Evolutionary conservation across 2,888 invertebrate species (phyloP), one percentile per base, ranked within the genome.

Genomic region (Apantesis nais): DNA sequence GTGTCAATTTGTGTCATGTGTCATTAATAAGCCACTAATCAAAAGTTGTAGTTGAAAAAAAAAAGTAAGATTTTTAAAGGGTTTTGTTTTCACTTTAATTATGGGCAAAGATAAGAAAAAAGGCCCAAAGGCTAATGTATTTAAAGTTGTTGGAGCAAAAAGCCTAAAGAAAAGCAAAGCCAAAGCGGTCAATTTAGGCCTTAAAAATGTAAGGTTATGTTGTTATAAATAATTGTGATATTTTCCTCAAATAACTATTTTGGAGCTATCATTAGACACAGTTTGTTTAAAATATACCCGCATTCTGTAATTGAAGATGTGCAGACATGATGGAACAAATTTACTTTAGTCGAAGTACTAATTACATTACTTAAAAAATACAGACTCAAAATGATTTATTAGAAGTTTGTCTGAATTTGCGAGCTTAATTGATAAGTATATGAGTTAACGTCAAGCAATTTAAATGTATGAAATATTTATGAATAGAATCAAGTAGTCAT

Each of bases 141-240:
- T 95, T 68, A 95, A 94, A 87, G 93, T 95, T 39, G 94, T 92
- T 37, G 94, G 94, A 71, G 94, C 94, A 25, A 95, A 95, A 83
- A 95, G 94, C 77, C 86, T 95, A 31, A 95, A 94, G 85, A 94
- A 94, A 89, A 86, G 91, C 0, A 95, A 94, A 83, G 89, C 94
- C 1, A 94, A 94, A 85, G 88, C 90, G 31, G 94, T 95, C 0
- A 93, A 92, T 74, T 85, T 94, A 65, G 94, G 94, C 12, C 83
- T 95, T 48, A 95, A 94, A 88, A 92, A 94, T 87, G 94, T 94
- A 88, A 89, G 91, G 71, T 72, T 74, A 70, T 34, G 34, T 63
- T 62, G 34, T 39, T 65, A 39, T 68, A 63, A 31, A 25, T 52
- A 39, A 39, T 37, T 22, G n/a, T n/a, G n/a, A n/a, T n/a, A n/a